phyloP scores from a whole-genome alignment of 2,797 vertebrate species.

The Pagetopsis macropterus region DNA sequence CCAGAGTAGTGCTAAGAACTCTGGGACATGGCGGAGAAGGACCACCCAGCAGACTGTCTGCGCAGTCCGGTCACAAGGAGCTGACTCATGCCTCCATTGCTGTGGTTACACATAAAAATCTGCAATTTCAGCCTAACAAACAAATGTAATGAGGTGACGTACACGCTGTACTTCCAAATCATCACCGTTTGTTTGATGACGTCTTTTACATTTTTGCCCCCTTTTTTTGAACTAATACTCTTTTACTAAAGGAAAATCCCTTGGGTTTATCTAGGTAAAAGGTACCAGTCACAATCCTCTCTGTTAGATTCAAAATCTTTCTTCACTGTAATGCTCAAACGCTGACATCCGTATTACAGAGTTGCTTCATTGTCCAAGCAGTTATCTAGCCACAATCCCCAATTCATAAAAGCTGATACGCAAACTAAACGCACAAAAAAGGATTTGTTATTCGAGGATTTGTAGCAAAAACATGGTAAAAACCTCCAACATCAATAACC shows the following conservation, averaged over 20 bases:
- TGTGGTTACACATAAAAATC: constrained; percentile 61
- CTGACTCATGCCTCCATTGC: constrained; percentile 61
- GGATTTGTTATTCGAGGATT: constrained; percentile 16
- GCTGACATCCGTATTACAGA: constrained; percentile 50
- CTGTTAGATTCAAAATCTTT: background rate
- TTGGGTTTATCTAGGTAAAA: constrained; percentile 4
- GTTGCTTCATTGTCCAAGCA: constrained; percentile 38
- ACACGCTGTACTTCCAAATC: constrained; percentile 14
- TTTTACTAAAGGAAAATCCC: background rate
- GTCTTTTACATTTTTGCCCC: background rate
- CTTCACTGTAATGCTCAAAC: constrained; percentile 32
- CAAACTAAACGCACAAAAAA: constrained; percentile 40
- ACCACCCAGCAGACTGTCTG: constrained; percentile 73
- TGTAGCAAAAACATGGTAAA: background rate
- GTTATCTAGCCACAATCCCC: constrained; percentile 44
- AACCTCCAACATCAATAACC: background rate
- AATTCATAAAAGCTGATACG: constrained; percentile 44
- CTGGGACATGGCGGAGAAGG: constrained; percentile 36
- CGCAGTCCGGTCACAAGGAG: constrained; percentile 44
- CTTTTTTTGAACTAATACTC: background rate
- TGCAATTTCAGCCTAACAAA: constrained; percentile 66
- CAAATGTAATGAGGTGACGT: constrained; percentile 54
- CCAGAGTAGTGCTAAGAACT: constrained; percentile 38
- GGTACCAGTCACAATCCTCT: background rate
- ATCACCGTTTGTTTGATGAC: background rate